Evolutionary conservation across 2,797 vertebrate species (phyloP).

Genomic region (Setipinna tenuifilis): DNA sequence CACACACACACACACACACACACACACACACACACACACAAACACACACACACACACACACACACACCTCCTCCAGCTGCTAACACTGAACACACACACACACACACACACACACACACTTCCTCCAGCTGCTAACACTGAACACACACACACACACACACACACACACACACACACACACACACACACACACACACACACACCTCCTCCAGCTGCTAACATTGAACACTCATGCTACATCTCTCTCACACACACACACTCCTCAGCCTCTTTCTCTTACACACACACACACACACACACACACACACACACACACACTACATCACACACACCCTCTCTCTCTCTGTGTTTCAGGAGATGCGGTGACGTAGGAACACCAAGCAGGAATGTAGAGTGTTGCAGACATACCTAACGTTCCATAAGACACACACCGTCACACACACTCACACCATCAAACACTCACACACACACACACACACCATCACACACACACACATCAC

Average conservation of each 20-base stretch:
- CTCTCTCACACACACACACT: not conserved
- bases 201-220: too few relatives aligned
- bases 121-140: too few relatives aligned
- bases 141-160: too few relatives aligned
- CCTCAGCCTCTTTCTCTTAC: not conserved
- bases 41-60: slow-evolving; percentile 16
- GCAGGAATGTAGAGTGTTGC: not conserved
- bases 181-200: not conserved
- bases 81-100: too few relatives aligned
- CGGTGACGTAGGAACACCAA: not conserved
- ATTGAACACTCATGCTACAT: not conserved
- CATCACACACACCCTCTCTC: not conserved
- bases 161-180: not conserved
- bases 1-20: not conserved
- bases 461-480: too few relatives aligned
- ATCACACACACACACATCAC: too few relatives aligned
- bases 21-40: not conserved
- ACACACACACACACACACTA: not conserved
- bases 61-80: not conserved
- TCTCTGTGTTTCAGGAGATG: not conserved
- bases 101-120: not conserved
- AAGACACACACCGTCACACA: too few relatives aligned
- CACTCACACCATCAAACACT: too few relatives aligned
- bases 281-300: not conserved
- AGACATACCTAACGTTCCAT: not conserved